Evolutionary conservation across 1,140 invertebrate species (phyloP), one percentile per base, ranked within the genome.

Genomic region (Cydia splendana): DNA sequence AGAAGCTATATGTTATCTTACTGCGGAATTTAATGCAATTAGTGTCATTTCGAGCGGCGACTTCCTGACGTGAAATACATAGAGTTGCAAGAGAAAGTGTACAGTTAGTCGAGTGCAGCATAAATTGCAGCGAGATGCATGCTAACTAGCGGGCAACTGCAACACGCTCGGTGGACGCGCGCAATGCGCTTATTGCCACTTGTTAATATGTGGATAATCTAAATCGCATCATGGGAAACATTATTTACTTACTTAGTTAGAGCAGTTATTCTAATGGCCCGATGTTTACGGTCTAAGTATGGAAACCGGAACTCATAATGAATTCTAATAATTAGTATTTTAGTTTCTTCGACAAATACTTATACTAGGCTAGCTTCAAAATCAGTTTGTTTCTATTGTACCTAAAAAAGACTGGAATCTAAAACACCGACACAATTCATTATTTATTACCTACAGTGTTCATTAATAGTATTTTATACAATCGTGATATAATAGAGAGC

Each of bases 111-210:
- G 69, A 77, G 53, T 71, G 62, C 57, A 77, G 69, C 51, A 81
- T 81, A 79, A 81, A 81, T 76, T 79, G 80, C 78, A 79, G 48
- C 74, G 57, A 79, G 80, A 77, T 79, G 74, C 76, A 79, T 79
- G 76, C 65, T 45, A 71, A 73, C 45, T 75, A 75, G 69, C 75
- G 71, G 62, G 45, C 38, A n/a, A 24, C 51, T 71, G 75, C 65
- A 65, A 51, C 67, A 71, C 67, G 67, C 67, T 45, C 67, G 67
- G 7, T 42, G 34, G 15, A 9, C 67, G 67, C 67, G 67, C 30
- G 67, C 28, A n/a, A 71, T 71, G 67, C 67, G 34, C 30, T 24
- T 24, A 20, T n/a, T 28, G 65, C n/a, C 10, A 62, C 57, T 62
- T 62, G 18, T 2, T 12, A 5, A 18, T n/a, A 12, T 62, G 57